Conservation (phyloP, 2,797 vertebrate genomes). For the Typhlichthys eigenmanni region DNA sequence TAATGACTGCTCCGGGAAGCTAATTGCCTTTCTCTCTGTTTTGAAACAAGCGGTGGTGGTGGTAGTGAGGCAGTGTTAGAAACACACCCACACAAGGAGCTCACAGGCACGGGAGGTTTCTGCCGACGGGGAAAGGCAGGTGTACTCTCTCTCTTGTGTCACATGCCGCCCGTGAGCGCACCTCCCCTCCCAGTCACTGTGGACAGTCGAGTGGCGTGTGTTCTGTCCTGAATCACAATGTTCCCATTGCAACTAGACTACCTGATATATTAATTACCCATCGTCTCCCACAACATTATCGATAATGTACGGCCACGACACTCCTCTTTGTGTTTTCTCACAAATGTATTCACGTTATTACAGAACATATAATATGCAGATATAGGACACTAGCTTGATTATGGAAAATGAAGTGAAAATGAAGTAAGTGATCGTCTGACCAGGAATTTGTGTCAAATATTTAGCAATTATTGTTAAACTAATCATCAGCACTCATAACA, state of each 20-base stretch:
- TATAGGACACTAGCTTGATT: too few species aligned
- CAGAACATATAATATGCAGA: not conserved
- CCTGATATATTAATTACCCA: constrained; percentile 18
- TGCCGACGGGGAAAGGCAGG: constrained; percentile 55
- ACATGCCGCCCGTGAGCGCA: constrained; percentile 35
- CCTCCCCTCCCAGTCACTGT: constrained; percentile 36
- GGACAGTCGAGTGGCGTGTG: constrained; percentile 26
- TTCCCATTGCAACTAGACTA: constrained; percentile 46
- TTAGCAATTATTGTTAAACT: too few species aligned
- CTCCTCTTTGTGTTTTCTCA: constrained; percentile 8
- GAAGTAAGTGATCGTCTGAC: too few species aligned
- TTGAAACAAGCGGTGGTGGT: constrained; percentile 77
- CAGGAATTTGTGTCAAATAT: constrained; percentile 3
- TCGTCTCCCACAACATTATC: constrained; percentile 31
- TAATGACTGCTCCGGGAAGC: constrained; percentile 49
- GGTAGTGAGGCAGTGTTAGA: constrained; percentile 66
- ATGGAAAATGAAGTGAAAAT: too few species aligned
- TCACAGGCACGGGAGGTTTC: constrained; percentile 56
- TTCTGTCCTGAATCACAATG: constrained; percentile 37
- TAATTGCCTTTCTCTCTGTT: constrained; percentile 75
- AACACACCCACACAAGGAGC: constrained; percentile 57
- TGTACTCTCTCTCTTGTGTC: constrained; percentile 38
- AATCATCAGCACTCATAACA: too few species aligned
- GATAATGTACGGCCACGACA: constrained; percentile 12
- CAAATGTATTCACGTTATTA: not conserved